These are phyloP conservation scores for Glomeris maerens DNA, from an alignment of 1,140 invertebrate genomes.

Conservation along the genomic window DNA sequence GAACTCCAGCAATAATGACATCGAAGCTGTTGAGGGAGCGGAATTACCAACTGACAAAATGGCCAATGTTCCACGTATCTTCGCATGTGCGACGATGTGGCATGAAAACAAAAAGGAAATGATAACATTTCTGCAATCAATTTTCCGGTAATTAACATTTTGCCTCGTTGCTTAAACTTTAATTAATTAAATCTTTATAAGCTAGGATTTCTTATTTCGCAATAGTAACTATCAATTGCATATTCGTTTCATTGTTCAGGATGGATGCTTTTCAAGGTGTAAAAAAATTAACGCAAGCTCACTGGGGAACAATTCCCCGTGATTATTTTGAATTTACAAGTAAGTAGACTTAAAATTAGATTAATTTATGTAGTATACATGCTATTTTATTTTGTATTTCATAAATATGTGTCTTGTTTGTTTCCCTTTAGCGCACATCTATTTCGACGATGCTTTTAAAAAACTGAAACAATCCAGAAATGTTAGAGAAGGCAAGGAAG, in stretches of 20 bases:
- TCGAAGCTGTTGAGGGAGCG: too few species aligned
- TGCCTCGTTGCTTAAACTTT: too few species aligned
- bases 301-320: conserved; percentile 78
- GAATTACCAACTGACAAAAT: too few species aligned
- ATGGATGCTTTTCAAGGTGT: conserved; percentile 92
- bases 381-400: too few species aligned
- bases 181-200: too few species aligned
- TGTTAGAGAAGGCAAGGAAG: conserved; percentile 5
- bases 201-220: too few species aligned
- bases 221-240: too few species aligned
- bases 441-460: conserved; percentile 45
- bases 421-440: conserved; percentile 34
- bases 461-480: too few species aligned
- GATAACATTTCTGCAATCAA: conserved; percentile 76
- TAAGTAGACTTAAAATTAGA: conserved; percentile 51
- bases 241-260: conserved; percentile 22
- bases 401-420: conserved; percentile 21
- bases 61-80: conserved; percentile 33
- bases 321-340: conserved; percentile 98
- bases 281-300: conserved; percentile 78
- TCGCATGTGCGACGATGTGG: conserved; percentile 93
- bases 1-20: too few species aligned
- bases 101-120: conserved; percentile 67
- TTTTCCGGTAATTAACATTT: conserved; percentile 39
- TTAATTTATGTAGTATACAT: conserved; percentile 43